Percentiles rank a stretch among this genome's conserved stretches.
phyloP scores from a whole-genome alignment of 2,888 invertebrate species.

The Caenorhabditis virilis region DNA sequence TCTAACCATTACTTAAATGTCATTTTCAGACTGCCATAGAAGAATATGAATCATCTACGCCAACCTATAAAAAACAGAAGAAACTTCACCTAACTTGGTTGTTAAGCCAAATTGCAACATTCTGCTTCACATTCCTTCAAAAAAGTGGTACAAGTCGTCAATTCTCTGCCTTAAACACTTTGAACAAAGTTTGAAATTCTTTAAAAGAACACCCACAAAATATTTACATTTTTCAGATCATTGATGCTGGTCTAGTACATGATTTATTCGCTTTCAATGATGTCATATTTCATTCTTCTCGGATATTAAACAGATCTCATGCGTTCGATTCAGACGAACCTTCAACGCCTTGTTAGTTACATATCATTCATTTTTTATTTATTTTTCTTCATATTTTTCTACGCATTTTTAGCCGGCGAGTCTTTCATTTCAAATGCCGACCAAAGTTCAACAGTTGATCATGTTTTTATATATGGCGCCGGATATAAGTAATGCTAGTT shows the following conservation, averaged over 20 bases:
- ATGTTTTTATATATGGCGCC: conserved; percentile 57
- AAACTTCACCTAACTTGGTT: conserved; percentile 70
- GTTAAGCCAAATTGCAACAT: conserved; percentile 73
- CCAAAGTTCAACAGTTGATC: conserved; percentile 58
- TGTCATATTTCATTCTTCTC: conserved; percentile 64
- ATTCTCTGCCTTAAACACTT: conserved; percentile 74
- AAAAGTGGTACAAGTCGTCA: conserved; percentile 75
- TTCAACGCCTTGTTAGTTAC: conserved; percentile 40
- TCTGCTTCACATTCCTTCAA: conserved; percentile 72
- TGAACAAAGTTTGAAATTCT: conserved; percentile 72
- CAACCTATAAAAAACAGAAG: conserved; percentile 57
- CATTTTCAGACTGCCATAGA: conserved; percentile 70
- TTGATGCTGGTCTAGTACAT: conserved; percentile 73
- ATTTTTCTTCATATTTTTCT: not conserved
- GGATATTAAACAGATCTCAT: conserved; percentile 63
- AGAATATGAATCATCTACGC: conserved; percentile 65
- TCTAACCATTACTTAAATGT: no score
- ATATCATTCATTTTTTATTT: not conserved
- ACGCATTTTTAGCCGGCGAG: conserved; percentile 44
- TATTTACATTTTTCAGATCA: conserved; percentile 58
- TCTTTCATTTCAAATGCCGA: conserved; percentile 54
- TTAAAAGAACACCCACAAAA: not conserved
- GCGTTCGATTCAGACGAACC: conserved; percentile 56
- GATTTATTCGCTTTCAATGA: conserved; percentile 65
- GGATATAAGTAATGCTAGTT: conserved; percentile 28